Base-by-base conservation (phyloP, 2,888 invertebrate genomes). In the Tetramorium bicarinatum region DNA sequence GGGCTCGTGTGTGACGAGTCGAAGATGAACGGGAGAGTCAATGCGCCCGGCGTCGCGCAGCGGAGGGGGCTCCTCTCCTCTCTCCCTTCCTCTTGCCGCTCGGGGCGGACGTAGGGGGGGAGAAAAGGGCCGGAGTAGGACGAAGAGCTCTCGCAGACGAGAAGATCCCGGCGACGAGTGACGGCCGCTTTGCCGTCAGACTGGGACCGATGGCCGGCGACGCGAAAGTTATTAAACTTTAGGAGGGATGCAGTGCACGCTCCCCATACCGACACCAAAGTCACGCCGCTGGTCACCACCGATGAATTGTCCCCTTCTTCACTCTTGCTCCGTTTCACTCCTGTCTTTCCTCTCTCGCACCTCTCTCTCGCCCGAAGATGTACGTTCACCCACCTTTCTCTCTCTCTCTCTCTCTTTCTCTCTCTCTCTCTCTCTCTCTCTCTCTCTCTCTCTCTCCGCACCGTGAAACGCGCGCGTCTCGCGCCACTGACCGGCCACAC, bases 131-230 rank as follows among this genome's bases (percentile, higher is more conserved):
- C 82, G 88, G 85, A 61, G 75, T 29, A 49, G 76, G 62, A 62
- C 79, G 77, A 56, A 54, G 74, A 25, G 41, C n/a, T 56, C 21
- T 77, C 59, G 61, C 86, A 75, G 83, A 84, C 85, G 82, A 84
- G 87, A 87, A 7, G 34, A 49, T 47, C 0, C 34, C 49, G 64
- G 82, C 85, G 86, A 85, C 90, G 88, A 89, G 47, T 89, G 79
- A 88, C 87, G 89, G 89, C 89, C 86, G 85, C 13, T 89, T 89
- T 88, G 88, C 86, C 15, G 44, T 3, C 44, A 1, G 25, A 25
- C 25, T 25, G 56, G 29, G 29, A 29, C 29, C 54, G 54, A 54
- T n/a, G 18, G 29, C 29, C 29, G 29, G 29, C 29, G 29, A 34
- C 49, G 54, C 64, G 0, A 21, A 15, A 38, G 66, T 64, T 64